Evolutionary conservation across 2,888 invertebrate genomes (phyloP), one percentile per base, ranked within the genome.

Genomic region (Eupithecia pulchellata): DNA sequence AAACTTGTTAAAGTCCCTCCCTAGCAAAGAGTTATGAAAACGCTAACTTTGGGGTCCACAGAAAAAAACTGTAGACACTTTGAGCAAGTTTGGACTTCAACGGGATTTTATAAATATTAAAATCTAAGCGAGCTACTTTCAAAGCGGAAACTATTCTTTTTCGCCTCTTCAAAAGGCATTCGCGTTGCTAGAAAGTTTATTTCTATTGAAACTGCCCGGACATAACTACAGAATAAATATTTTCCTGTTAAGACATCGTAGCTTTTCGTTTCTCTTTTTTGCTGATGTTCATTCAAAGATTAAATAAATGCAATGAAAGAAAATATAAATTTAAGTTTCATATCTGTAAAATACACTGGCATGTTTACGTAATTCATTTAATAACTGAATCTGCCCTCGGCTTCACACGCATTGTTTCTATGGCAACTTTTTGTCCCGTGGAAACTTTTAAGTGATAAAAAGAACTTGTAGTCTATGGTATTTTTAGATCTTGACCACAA

Each of bases 11-110:
- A 90, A 90, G 86, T 89, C 89, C 84, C 80, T 82, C 83, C 84
- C 86, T 61, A 89, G 86, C 86, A 88, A 89, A 88, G 91, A 92
- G 91, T 92, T 92, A 90, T 90, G 89, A 91, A 91, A 92, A 89
- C 84, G 88, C 86, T 83, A 91, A 92, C 86, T 92, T 92, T 87
- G 79, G 88, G 89, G 86, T 86, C 85, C 79, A 79, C 79, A 80
- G 34, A 79, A 90, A 90, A 42, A 90, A 90, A 87, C 79, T 81
- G 86, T 81, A 82, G 84, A 86, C 85, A 86, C 85, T 89, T 89
- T 81, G 78, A 81, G 78, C 82, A 90, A 92, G 87, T 92, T 88
- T 78, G 83, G 81, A 83, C 83, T 84, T 89, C 85, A 87, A 88
- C 87, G 84, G 83, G 84, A 86, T 89, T 89, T 90, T 89, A 89